Conservation (phyloP, 2,888 invertebrate genomes). For the Tupiocoris notatus region DNA sequence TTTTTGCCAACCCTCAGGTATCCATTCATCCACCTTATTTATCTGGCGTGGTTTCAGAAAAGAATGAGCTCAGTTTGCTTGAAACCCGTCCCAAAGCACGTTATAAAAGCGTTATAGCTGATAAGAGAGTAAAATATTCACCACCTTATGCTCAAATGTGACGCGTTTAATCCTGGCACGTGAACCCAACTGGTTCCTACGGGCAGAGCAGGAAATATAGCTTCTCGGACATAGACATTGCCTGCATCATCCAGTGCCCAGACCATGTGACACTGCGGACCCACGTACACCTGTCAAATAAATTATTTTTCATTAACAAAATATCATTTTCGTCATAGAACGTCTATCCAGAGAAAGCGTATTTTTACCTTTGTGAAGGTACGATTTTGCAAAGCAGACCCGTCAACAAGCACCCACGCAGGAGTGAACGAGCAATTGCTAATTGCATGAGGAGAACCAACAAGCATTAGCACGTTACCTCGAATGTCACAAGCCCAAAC, state of each 20-base stretch:
- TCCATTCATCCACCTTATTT: no score
- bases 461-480: slow-evolving; percentile 56
- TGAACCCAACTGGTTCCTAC: slow-evolving; percentile 58
- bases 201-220: slow-evolving; percentile 56
- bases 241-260: slow-evolving; percentile 58
- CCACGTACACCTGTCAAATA: slow-evolving; percentile 54
- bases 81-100: no score
- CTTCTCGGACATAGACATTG: slow-evolving; percentile 57
- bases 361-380: slow-evolving; percentile 52
- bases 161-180: slow-evolving; percentile 56
- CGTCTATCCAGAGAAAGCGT: no score
- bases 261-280: slow-evolving; percentile 54
- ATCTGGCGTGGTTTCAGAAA: no score
- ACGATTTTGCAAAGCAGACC: slow-evolving; percentile 51
- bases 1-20: no score
- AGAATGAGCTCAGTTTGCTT: no score
- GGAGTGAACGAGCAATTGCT: slow-evolving; percentile 54
- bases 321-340: no score
- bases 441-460: slow-evolving; percentile 55
- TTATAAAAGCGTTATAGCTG: no score
- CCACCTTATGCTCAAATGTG: slow-evolving; percentile 55
- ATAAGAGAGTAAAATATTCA: no score
- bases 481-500: slow-evolving; percentile 58
- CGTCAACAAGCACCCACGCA: slow-evolving; percentile 57
- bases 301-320: neutral